Conservation (phyloP, 2,113 vertebrate genomes). For the Galemys pyrenaicus region DNA sequence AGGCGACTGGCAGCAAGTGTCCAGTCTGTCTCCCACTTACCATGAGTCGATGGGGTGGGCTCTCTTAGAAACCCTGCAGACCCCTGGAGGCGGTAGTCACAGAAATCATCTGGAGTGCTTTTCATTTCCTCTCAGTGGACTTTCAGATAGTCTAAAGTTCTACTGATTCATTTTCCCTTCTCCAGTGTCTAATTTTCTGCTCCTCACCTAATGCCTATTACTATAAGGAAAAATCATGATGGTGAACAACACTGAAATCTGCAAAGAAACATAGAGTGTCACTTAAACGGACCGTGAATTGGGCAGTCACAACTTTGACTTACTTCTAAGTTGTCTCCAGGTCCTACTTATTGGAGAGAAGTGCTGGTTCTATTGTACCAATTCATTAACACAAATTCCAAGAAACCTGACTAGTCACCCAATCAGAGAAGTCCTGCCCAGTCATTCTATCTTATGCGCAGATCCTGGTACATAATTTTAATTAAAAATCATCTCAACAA, state of each 20-base stretch:
- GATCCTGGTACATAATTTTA: background rate
- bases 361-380: background rate
- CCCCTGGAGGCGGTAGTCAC: background rate
- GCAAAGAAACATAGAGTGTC: background rate
- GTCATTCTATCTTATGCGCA: background rate
- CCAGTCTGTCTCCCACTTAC: background rate
- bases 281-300: background rate
- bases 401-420: background rate
- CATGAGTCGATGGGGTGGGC: background rate
- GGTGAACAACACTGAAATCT: background rate
- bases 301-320: background rate
- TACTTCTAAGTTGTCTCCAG: slow-evolving; percentile 26
- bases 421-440: background rate
- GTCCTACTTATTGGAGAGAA: background rate
- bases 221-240: background rate
- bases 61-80: background rate
- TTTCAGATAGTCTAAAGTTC: background rate
- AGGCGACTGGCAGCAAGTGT: background rate
- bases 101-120: background rate
- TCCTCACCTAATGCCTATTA: slow-evolving; percentile 27
- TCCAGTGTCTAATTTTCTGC: background rate
- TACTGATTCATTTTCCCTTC: background rate
- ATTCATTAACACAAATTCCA: background rate
- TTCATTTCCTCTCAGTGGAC: background rate
- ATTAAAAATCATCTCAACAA: slow-evolving; percentile 20